phyloP scores from a whole-genome alignment of 2,797 vertebrate species.

The Carapus acus region DNA sequence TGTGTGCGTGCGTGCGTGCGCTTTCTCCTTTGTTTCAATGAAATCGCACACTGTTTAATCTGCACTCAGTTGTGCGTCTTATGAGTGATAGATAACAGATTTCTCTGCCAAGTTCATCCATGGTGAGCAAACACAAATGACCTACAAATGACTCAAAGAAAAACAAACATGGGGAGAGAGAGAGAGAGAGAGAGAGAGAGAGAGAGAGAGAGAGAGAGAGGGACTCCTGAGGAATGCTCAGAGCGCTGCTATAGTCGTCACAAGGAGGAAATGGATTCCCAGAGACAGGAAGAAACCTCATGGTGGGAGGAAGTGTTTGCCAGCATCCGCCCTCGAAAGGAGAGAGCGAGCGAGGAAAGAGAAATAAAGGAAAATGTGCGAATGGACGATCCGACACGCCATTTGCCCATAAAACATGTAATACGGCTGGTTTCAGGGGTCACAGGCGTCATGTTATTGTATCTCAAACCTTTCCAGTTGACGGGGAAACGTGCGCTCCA shows the following conservation, averaged over 20 bases:
- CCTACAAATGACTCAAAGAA: constrained; percentile 16
- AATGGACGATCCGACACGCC: neutral
- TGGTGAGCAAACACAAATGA: too few species aligned
- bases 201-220: constrained; percentile 4
- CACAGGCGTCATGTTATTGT: too few species aligned
- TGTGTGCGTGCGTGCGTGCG: constrained; percentile 16
- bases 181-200: constrained; percentile 18
- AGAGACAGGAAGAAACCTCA: constrained; percentile 69
- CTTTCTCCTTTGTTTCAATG: neutral
- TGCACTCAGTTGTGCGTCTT: constrained; percentile 3
- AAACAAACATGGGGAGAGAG: constrained; percentile 29
- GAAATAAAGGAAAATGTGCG: neutral
- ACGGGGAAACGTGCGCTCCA: too few species aligned
- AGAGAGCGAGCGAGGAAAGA: neutral
- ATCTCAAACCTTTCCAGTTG: too few species aligned
- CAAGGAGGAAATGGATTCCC: constrained; percentile 71
- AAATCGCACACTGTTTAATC: neutral
- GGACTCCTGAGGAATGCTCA: constrained; percentile 55
- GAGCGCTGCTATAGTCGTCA: constrained; percentile 55
- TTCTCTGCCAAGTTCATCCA: constrained; percentile 22
- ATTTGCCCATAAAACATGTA: neutral
- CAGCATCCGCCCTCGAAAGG: constrained; percentile 77
- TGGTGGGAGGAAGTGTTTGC: constrained; percentile 77
- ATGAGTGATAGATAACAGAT: constrained; percentile 16
- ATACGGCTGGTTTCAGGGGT: too few species aligned